Conservation (phyloP, 2,888 invertebrate genomes). For the Cetonia aurata region DNA sequence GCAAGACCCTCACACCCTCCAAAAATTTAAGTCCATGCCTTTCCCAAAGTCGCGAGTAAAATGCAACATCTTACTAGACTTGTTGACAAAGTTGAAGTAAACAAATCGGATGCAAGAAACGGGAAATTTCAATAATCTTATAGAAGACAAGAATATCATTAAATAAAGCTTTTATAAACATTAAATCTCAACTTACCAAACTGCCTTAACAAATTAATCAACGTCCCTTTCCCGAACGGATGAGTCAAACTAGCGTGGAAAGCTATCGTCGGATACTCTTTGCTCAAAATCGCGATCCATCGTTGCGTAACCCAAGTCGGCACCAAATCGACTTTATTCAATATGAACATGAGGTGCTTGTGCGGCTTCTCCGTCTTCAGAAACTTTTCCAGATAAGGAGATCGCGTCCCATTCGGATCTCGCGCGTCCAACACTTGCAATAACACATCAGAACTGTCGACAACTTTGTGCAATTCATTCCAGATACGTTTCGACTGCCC, state of each 20-base stretch:
- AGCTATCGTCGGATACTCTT: constrained; percentile 97
- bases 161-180: neutral
- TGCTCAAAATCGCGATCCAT: constrained; percentile 95
- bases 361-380: constrained; percentile 94
- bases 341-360: constrained; percentile 96
- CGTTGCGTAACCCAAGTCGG: constrained; percentile 98
- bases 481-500: constrained; percentile 98
- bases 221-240: constrained; percentile 97
- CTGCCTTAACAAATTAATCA: constrained; percentile 95
- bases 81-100: no score
- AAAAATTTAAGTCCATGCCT: no score
- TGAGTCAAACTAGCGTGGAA: constrained; percentile 99
- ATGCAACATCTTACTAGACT: no score
- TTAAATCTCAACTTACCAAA: constrained; percentile 70
- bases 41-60: no score
- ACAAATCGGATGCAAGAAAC: no score
- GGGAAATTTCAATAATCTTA: neutral
- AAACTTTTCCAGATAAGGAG: constrained; percentile 92
- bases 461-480: constrained; percentile 99
- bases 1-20: no score
- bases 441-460: constrained; percentile 98
- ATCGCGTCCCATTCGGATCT: constrained; percentile 97
- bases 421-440: constrained; percentile 97
- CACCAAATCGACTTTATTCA: constrained; percentile 97
- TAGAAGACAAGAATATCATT: no score